Base-by-base conservation (phyloP, 2,888 invertebrate species). In the Ophion ventricosus region DNA sequence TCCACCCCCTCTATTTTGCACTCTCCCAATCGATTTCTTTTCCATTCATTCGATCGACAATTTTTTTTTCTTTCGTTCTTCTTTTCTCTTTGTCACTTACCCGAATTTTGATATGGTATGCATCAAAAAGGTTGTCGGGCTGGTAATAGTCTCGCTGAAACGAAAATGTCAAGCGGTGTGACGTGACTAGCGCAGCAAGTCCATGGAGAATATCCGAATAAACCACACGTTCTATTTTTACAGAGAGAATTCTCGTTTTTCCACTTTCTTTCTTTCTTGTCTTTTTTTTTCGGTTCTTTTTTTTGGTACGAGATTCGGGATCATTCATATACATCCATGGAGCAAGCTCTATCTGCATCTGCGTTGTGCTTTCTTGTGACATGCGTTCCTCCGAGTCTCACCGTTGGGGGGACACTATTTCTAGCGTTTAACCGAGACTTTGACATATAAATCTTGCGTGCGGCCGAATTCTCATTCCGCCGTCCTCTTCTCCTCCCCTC, bases 81-180 rank as follows among this genome's bases (percentile, higher is more conserved):
- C 86, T 85, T n/a, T 87, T 88, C 88, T 67, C 54, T 83, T 80
- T 88, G 93, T 94, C 94, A 96, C 96, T 95, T 96, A 96, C 96
- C 96, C 96, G 94, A 96, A 95, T 94, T 95, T 95, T 94, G 95
- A 95, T 94, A 96, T 95, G 94, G 95, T 95, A 95, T 96, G 95
- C 95, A 95, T 95, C 94, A 96, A 94, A 95, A 96, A 95, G 94
- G 95, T 95, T 94, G 95, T 95, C 94, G 95, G 95, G 94, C 95
- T 95, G 94, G 95, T 95, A 95, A 95, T 95, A 93, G 93, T 93
- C 95, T 95, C 95, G 95, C 96, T 96, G 96, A 95, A 96, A 94
- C 93, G 93, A 93, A 94, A 96, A 95, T 95, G 95, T 93, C 90
- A 92, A 91, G 91, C 91, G 89, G 88, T 90, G 90, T 92, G 91